Conservation (phyloP, 2,797 vertebrate species). For the Sandelia bainsii region DNA sequence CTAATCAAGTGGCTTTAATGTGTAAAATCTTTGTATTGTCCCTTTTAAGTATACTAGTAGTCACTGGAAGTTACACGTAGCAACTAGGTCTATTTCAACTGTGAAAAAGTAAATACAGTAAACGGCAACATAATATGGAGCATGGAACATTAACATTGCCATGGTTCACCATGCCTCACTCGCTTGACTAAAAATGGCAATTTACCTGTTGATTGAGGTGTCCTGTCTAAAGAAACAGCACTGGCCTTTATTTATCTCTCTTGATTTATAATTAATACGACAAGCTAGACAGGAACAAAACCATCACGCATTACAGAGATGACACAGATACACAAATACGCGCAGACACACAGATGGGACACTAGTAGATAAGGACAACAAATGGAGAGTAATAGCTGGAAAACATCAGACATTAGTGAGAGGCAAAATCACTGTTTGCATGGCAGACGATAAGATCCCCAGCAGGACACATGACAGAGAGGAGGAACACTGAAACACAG, state of each 20-base stretch:
- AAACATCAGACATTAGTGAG: conserved; percentile 2
- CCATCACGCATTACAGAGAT: background rate
- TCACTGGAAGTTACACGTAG: too few species aligned
- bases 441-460: background rate
- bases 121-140: too few species aligned
- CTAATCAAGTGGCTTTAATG: too few species aligned
- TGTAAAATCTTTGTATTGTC: too few species aligned
- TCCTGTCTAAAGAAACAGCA: conserved; percentile 6
- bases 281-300: background rate
- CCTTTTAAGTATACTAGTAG: too few species aligned
- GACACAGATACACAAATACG: background rate
- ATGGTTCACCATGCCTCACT: too few species aligned
- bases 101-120: too few species aligned
- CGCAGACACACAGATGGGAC: background rate
- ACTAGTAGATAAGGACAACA: conserved; percentile 3
- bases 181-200: background rate
- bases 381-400: conserved; percentile 9
- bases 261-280: conserved; percentile 36
- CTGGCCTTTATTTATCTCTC: background rate
- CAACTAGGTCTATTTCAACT: too few species aligned
- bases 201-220: conserved; percentile 2
- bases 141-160: too few species aligned
- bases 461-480: background rate
- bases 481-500: conserved; percentile 4
- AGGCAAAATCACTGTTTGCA: background rate